phyloP scores from a whole-genome alignment of 2,797 vertebrate genomes.

The Sphaeramia orbicularis region DNA sequence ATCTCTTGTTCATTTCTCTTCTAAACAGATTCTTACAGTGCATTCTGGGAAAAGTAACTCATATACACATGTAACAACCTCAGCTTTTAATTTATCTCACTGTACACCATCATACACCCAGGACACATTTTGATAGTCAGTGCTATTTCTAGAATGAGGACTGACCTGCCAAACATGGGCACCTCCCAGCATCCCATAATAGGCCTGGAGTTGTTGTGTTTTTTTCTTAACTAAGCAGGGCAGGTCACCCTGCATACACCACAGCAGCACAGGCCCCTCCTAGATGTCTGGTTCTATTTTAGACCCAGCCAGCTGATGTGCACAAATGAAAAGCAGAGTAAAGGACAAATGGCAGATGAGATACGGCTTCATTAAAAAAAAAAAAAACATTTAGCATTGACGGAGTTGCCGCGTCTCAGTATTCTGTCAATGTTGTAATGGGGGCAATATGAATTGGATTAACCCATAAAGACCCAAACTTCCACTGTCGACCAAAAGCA shows the following conservation, averaged over 20 bases:
- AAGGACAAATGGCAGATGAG: constrained; percentile 19
- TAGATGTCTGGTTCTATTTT: constrained; percentile 62
- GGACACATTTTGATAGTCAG: constrained; percentile 35
- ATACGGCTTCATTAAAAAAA: constrained; percentile 9
- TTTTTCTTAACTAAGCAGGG: constrained; percentile 35
- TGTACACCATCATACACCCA: constrained; percentile 11
- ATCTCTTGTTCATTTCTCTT: constrained; percentile 49
- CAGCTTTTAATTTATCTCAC: neutral
- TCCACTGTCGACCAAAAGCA: too few species aligned
- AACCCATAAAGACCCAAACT: too few species aligned
- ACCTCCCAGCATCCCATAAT: constrained; percentile 64
- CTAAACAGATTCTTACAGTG: constrained; percentile 42
- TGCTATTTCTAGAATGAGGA: constrained; percentile 68
- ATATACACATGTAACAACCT: neutral
- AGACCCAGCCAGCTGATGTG: constrained; percentile 52
- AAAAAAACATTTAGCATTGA: neutral
- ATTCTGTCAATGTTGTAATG: constrained; percentile 14
- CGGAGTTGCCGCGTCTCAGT: constrained; percentile 4
- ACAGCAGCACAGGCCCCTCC: constrained; percentile 39
- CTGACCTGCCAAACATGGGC: constrained; percentile 62
- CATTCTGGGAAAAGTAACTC: constrained; percentile 17
- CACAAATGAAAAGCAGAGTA: constrained; percentile 33
- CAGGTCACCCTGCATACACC: constrained; percentile 39
- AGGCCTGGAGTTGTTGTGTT: constrained; percentile 50
- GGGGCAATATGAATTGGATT: neutral